A percentile compares a stretch with the other conserved stretches of the same genome.
These are phyloP conservation scores for Pseudomyrmex flavicornis DNA, from an alignment of 1,140 invertebrate species.

Conservation along the genomic window DNA sequence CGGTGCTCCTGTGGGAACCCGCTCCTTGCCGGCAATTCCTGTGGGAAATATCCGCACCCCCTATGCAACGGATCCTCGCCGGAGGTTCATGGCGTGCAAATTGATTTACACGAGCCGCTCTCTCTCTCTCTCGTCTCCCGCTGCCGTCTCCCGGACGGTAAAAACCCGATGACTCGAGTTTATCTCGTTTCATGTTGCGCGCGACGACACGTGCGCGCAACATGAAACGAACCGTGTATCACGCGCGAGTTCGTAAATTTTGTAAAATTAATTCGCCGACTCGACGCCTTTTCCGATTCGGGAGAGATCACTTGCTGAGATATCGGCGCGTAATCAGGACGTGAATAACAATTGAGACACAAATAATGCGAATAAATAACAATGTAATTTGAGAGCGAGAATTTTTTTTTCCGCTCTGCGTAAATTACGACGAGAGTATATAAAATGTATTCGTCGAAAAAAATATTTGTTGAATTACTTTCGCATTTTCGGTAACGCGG, in stretches of 20 bases:
- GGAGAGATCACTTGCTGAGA: neutral
- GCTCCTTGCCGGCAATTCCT: constrained; percentile 78
- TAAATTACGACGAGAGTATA: too few species aligned
- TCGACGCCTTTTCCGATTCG: constrained; percentile 43
- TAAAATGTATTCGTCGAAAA: too few species aligned
- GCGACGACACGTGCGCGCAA: constrained; percentile 64
- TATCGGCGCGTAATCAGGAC: too few species aligned
- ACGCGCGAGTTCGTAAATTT: constrained; percentile 46
- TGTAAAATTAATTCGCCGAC: constrained; percentile 60
- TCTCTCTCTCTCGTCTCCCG: constrained; percentile 7
- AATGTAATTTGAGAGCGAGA: neutral
- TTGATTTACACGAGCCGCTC: constrained; percentile 81
- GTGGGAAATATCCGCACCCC: constrained; percentile 82
- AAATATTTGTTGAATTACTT: too few species aligned
- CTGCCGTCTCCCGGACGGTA: constrained; percentile 29
- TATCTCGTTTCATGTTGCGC: constrained; percentile 31
- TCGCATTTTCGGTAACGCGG: too few species aligned
- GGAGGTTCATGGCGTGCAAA: constrained; percentile 81
- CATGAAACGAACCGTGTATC: constrained; percentile 28
- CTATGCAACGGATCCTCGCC: constrained; percentile 75
- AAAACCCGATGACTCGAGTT: constrained; percentile 65
- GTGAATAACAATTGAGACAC: neutral
- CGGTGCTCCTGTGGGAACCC: constrained; percentile 80
- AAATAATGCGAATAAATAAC: constrained; percentile 4
- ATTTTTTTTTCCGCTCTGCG: neutral